A percentile compares a stretch with the other conserved stretches of the same genome.
Evolutionary conservation across 2,113 vertebrate species (phyloP).

Genomic region (Hemichromis elongatus): DNA sequence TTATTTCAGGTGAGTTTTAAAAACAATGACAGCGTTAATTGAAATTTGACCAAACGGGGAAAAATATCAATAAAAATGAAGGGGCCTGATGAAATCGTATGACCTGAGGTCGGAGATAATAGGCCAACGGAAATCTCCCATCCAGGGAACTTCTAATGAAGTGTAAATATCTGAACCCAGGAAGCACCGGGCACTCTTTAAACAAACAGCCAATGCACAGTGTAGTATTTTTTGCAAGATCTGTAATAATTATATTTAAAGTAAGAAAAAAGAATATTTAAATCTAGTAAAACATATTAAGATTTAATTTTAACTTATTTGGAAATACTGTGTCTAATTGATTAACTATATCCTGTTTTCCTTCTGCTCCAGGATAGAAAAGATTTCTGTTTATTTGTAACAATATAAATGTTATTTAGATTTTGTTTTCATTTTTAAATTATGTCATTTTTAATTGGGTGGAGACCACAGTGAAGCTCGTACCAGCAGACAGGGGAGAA

Average conservation of each 20-base stretch:
- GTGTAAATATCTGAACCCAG: constrained; percentile 68
- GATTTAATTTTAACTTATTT: constrained; percentile 71
- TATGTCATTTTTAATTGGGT: neutral
- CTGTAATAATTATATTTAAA: constrained; percentile 73
- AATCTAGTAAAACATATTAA: constrained; percentile 69
- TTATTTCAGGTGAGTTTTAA: constrained; percentile 35
- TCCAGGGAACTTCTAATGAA: constrained; percentile 29
- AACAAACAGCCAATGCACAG: constrained; percentile 68
- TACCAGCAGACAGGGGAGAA: neutral
- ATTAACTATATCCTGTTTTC: constrained; percentile 44
- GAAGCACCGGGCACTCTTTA: constrained; percentile 64
- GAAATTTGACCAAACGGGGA: constrained; percentile 56
- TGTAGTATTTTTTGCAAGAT: constrained; percentile 68
- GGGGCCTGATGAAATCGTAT: neutral
- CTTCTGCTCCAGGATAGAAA: constrained; percentile 44
- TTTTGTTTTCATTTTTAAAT: neutral
- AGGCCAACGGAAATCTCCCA: neutral
- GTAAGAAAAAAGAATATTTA: constrained; percentile 62
- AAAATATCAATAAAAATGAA: neutral
- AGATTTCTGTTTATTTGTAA: constrained; percentile 55
- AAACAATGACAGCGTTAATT: constrained; percentile 14
- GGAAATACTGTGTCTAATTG: constrained; percentile 58
- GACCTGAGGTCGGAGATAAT: neutral
- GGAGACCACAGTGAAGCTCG: constrained; percentile 35
- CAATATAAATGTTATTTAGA: constrained; percentile 32